Evolutionary conservation across 2,888 invertebrate species (phyloP).

Genomic region (Xanthorhoe spadicearia): DNA sequence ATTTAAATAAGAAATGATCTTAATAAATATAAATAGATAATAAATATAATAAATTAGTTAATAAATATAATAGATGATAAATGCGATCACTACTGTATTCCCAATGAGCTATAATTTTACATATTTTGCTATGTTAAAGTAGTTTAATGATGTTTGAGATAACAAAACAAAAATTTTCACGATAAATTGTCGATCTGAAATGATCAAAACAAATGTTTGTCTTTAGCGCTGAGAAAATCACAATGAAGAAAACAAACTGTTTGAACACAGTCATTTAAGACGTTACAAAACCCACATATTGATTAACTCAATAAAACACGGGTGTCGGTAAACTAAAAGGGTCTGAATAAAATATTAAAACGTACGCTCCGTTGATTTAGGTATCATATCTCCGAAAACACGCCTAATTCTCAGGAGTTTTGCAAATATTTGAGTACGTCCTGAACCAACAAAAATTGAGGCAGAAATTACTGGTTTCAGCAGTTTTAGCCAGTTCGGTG

Average conservation of each 20-base stretch:
- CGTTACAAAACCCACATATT: background rate
- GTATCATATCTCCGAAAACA: conserved; percentile 32
- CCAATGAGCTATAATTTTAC: too few species aligned
- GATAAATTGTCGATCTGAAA: too few species aligned
- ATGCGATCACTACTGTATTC: too few species aligned
- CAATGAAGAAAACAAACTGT: background rate
- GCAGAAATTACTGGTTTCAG: conserved; percentile 21
- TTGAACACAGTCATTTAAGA: background rate
- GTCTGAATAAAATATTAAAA: conserved; percentile 23
- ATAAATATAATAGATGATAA: too few species aligned
- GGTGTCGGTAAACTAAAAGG: conserved; percentile 8
- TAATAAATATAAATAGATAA: too few species aligned
- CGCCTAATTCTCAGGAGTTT: conserved; percentile 19
- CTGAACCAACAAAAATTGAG: conserved; percentile 29
- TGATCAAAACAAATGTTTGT: too few species aligned
- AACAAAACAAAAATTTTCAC: too few species aligned
- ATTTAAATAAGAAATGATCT: too few species aligned
- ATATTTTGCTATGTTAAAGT: too few species aligned
- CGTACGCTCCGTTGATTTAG: conserved; percentile 25
- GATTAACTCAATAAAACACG: conserved; percentile 8
- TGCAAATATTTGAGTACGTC: conserved; percentile 29
- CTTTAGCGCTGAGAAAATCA: too few species aligned
- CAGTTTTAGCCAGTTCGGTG: conserved; percentile 24
- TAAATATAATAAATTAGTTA: too few species aligned
- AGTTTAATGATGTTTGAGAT: too few species aligned